Evolutionary conservation across 2,113 vertebrate genomes (phyloP), one percentile per base, ranked within the genome.

Genomic region (Meriones unguiculatus): DNA sequence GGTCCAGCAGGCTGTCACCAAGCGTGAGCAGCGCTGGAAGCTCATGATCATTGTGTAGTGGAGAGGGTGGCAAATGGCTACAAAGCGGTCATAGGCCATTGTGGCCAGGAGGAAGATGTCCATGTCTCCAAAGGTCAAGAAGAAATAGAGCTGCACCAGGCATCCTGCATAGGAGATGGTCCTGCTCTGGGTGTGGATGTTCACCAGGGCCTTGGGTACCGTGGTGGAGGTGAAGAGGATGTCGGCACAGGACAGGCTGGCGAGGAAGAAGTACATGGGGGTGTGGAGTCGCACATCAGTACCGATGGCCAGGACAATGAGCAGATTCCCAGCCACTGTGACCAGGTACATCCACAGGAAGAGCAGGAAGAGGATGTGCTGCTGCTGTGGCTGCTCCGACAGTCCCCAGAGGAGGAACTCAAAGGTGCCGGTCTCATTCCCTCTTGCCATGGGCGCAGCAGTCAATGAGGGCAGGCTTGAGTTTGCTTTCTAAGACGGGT

Each of bases 231-330:
- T 87, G 62, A 97, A 97, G 2, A 97, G 87, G 52, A 97, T 75
- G 59, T 98, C 97, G 11, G 57, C 35, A 35, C 96, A 91, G 0
- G 94, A 97, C 59, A 98, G 86, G 32, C 50, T 93, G 70, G 95
- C 41, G 0, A 98, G 97, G 62, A 97, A 97, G 85, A 98, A 97
- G 87, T 97, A 97, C 98, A 98, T 97, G 80, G 98, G 97, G 0
- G 38, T 92, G 57, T 94, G 93, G 38, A 96, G 96, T 35, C 0
- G 52, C 0, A 4, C 8, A 25, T 97, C 73, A 0, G 92, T 65
- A 50, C 57, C 24, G 8, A 98, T 96, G 72, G 97, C 94, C 90
- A 97, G 86, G 81, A 96, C 46, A 5, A 96, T 97, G 65, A 98
- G 97, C 24, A 98, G 88, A 81, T 97, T 98, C 15, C 97, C 97